Percentiles rank a stretch among this genome's conserved stretches.
phyloP scores from a whole-genome alignment of 2,113 vertebrate genomes.

The Glareola pratincola region DNA sequence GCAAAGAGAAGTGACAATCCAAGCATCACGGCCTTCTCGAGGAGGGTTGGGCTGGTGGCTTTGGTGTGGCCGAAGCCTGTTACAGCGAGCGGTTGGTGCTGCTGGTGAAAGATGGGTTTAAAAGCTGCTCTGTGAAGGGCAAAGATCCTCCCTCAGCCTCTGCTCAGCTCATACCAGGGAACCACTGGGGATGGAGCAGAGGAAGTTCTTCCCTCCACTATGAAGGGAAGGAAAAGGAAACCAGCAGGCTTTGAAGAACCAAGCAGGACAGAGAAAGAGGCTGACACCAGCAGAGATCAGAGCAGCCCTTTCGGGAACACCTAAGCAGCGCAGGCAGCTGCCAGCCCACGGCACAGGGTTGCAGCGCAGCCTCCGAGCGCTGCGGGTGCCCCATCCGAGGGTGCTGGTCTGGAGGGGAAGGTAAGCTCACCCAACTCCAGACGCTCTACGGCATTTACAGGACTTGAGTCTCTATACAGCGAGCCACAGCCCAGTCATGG shows the following conservation, averaged over 20 bases:
- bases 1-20: not conserved
- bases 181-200: not conserved
- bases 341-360: not conserved
- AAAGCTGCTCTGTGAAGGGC: not conserved
- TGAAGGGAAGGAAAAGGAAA: not conserved
- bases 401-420: not conserved
- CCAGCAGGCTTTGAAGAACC: not conserved
- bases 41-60: not conserved
- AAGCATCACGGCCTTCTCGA: not conserved
- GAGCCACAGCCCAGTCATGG: not conserved
- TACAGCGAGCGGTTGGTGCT: accelerated
- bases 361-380: accelerated
- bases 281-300: not conserved
- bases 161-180: not conserved
- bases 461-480: accelerated
- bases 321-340: not conserved
- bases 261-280: not conserved
- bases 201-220: not conserved
- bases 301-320: not conserved
- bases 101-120: not conserved
- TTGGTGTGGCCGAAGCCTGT: not conserved
- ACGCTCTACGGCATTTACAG: accelerated
- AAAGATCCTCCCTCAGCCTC: not conserved
- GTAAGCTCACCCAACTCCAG: accelerated
- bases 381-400: not conserved